phyloP scores from a whole-genome alignment of 2,888 invertebrate genomes.

The Shargacucullia verbasci region DNA sequence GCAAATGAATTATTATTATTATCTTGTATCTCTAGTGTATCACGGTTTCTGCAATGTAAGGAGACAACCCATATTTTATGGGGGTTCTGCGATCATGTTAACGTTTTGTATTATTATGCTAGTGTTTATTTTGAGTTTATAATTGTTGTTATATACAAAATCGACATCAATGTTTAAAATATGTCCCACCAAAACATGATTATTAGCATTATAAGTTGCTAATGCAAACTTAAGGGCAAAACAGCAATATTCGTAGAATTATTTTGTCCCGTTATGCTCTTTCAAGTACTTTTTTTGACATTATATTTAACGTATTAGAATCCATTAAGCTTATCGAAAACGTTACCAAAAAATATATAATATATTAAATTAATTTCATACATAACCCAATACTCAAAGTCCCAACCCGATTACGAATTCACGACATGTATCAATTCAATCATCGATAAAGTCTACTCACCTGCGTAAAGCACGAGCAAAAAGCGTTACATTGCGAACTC shows the following conservation, averaged over 20 bases:
- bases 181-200: no score
- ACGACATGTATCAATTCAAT: conserved; percentile 82
- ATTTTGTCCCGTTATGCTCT: no score
- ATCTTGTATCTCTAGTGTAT: conserved; percentile 24
- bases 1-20: conserved; percentile 36
- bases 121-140: no score
- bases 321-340: no score
- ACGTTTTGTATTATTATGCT: neutral
- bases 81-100: neutral
- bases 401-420: conserved; percentile 74
- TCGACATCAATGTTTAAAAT: no score
- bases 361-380: neutral
- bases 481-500: conserved; percentile 76
- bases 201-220: no score
- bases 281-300: no score
- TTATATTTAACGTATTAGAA: no score
- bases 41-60: neutral
- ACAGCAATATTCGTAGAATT: no score
- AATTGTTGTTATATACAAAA: no score
- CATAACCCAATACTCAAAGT: conserved; percentile 24
- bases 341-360: no score
- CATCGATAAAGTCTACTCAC: conserved; percentile 84
- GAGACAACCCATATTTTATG: neutral
- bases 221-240: no score
- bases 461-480: conserved; percentile 80